A percentile compares a stretch with the other conserved stretches of the same genome.
These are phyloP conservation scores for Platysteira castanea DNA, from an alignment of 2,113 vertebrate species.

Conservation along the genomic window DNA sequence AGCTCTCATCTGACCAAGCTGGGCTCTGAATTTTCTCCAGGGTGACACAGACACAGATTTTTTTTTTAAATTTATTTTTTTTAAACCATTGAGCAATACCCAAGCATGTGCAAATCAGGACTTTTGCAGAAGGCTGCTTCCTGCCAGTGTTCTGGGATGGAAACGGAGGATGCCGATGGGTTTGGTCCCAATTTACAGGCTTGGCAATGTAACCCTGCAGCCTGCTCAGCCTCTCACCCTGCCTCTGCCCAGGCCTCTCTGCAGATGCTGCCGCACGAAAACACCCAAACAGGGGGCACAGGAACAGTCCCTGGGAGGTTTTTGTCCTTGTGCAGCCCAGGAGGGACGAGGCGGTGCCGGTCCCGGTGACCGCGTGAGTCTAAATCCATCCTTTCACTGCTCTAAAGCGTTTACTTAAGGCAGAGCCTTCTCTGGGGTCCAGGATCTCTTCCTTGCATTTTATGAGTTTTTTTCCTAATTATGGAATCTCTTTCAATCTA, in stretches of 20 bases:
- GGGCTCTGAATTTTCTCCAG: background rate
- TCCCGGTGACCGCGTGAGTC: background rate
- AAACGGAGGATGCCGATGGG: background rate
- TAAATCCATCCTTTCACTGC: background rate
- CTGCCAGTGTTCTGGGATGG: background rate
- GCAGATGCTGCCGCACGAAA: background rate
- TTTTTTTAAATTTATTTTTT: background rate
- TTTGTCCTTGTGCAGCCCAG: background rate
- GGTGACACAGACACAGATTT: background rate
- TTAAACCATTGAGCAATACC: background rate
- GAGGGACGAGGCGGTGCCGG: rapidly evolving
- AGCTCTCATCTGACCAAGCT: background rate
- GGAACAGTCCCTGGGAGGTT: background rate
- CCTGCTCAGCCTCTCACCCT: background rate
- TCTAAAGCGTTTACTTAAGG: constrained; percentile 45
- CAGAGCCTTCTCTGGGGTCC: constrained; percentile 45
- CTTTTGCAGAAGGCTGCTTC: background rate
- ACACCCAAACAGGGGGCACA: background rate
- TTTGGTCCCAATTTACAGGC: background rate
- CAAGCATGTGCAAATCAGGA: background rate
- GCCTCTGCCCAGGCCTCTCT: background rate
- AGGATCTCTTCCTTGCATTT: constrained; percentile 46
- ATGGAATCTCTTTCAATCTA: constrained; percentile 62
- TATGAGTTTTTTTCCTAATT: constrained; percentile 48
- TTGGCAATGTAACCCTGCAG: background rate